Conservation (phyloP, 2,113 vertebrate genomes). For the Haemorhous mexicanus region DNA sequence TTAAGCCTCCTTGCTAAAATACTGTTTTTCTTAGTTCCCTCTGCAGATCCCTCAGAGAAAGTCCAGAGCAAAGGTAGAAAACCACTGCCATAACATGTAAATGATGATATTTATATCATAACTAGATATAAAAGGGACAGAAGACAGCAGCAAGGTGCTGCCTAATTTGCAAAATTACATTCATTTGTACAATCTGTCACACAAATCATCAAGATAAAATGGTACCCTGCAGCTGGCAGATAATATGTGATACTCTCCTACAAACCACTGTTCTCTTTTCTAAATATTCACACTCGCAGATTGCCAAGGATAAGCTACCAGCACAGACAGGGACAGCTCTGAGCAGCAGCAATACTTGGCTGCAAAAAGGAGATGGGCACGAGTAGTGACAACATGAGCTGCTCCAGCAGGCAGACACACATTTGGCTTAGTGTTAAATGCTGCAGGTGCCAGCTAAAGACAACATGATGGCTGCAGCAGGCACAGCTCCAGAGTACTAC, state of each 20-base stretch:
- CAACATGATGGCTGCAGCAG: not conserved
- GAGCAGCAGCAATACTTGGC: not conserved
- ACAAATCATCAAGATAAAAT: not conserved
- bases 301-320: not conserved
- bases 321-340: not conserved
- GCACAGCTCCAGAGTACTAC: not conserved
- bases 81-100: not conserved
- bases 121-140: not conserved
- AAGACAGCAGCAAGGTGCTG: not conserved
- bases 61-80: not conserved
- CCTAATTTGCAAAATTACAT: conserved; percentile 5
- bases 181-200: not conserved
- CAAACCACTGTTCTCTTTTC: not conserved
- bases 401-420: not conserved
- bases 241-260: not conserved
- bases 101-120: not conserved
- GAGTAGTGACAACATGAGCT: not conserved
- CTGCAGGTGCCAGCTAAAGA: conserved; percentile 9
- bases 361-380: conserved; percentile 8
- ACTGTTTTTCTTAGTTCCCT: not conserved
- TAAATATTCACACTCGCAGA: not conserved
- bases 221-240: not conserved
- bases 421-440: not conserved
- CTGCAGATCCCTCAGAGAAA: not conserved
- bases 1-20: not conserved